Percentiles rank a stretch among this genome's conserved stretches.
Conservation (phyloP, 2,113 vertebrate species). For the Coreoperca whiteheadi region DNA sequence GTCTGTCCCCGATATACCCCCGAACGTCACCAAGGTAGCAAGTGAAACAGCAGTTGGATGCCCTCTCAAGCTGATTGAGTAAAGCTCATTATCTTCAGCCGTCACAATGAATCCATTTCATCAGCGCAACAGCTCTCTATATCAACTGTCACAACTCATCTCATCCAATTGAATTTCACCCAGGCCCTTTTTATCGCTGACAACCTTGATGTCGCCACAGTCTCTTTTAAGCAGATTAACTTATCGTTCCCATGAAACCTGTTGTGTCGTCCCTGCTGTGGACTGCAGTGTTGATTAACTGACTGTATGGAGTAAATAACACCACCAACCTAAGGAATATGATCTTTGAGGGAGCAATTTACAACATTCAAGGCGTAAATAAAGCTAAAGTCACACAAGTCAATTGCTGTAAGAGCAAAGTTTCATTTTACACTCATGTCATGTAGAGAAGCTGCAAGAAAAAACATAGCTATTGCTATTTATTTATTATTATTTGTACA, state of each 20-base stretch:
- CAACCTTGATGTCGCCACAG: conserved; percentile 74
- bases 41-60: conserved; percentile 61
- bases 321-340: neutral
- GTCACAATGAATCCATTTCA: conserved; percentile 85
- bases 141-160: conserved; percentile 86
- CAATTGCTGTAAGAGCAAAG: neutral
- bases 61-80: conserved; percentile 77
- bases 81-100: conserved; percentile 81
- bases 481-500: neutral
- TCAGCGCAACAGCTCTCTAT: conserved; percentile 76
- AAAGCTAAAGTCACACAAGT: neutral
- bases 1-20: conserved; percentile 27
- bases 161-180: conserved; percentile 83
- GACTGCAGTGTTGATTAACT: conserved; percentile 53
- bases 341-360: conserved; percentile 32
- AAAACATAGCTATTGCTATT: neutral
- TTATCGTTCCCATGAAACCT: conserved; percentile 77
- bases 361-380: conserved; percentile 5
- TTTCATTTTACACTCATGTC: conserved; percentile 1
- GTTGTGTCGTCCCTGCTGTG: conserved; percentile 64
- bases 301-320: conserved; percentile 55
- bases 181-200: conserved; percentile 79
- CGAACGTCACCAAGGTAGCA: conserved; percentile 41
- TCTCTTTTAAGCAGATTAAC: conserved; percentile 82
- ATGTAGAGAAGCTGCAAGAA: neutral